Conservation (phyloP, 1,140 invertebrate genomes). For the Brachionus asplanchnoidis region DNA sequence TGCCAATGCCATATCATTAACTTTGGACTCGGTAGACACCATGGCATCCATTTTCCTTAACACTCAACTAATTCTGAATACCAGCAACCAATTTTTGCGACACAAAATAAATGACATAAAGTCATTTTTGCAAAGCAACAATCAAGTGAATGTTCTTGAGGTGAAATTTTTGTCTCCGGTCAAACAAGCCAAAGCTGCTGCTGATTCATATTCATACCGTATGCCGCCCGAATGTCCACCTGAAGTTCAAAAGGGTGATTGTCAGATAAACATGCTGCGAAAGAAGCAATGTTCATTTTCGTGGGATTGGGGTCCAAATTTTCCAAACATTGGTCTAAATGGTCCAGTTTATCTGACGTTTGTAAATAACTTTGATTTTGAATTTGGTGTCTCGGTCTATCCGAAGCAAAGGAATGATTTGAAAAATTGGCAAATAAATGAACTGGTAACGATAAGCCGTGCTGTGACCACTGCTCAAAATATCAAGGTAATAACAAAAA, state of each 20-base stretch:
- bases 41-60: constrained; percentile 8
- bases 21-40: constrained; percentile 30
- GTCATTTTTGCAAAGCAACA: constrained; percentile 44
- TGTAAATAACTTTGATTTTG: constrained; percentile 42
- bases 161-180: constrained; percentile 73
- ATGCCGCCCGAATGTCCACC: constrained; percentile 76
- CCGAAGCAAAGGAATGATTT: constrained; percentile 11
- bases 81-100: constrained; percentile 22
- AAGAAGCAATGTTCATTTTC: constrained; percentile 93
- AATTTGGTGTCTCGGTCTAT: constrained; percentile 41
- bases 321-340: constrained; percentile 82
- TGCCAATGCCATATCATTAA: not conserved
- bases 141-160: constrained; percentile 64
- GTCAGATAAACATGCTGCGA: constrained; percentile 84
- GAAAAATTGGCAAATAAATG: not conserved
- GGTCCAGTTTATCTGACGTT: constrained; percentile 60
- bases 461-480: not conserved
- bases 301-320: constrained; percentile 81
- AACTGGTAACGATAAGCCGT: not conserved
- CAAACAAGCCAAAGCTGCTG: constrained; percentile 62
- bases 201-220: constrained; percentile 61
- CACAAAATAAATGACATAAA: not conserved
- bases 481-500: not conserved
- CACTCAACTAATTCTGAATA: not conserved
- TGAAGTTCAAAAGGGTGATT: constrained; percentile 77